Conservation (phyloP, 2,888 invertebrate species). For the Agrochola circellaris region DNA sequence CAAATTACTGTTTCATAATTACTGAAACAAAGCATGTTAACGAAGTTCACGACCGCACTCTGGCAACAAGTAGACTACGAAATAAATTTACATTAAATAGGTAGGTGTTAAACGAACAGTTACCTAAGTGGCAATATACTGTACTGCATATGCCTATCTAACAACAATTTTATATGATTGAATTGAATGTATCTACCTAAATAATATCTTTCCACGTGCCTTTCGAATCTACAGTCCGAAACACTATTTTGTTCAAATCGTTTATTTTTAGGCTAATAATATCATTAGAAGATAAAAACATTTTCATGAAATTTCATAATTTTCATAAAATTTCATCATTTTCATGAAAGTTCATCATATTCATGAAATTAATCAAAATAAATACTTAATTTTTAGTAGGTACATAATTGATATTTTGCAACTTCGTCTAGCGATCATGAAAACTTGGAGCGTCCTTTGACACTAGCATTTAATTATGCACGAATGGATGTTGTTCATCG, state of each 20-base stretch:
- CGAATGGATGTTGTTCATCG: constrained; percentile 31
- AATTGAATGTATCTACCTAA: constrained; percentile 1
- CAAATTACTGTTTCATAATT: constrained; percentile 30
- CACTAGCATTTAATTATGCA: constrained; percentile 22
- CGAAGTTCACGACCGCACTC: constrained; percentile 60
- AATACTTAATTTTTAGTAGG: neutral
- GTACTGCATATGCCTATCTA: neutral
- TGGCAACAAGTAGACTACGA: constrained; percentile 40
- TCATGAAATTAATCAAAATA: neutral
- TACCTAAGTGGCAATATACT: neutral
- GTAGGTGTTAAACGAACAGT: neutral
- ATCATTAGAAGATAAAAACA: neutral
- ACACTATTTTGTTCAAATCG: neutral
- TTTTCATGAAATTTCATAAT: neutral
- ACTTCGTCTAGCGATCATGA: neutral
- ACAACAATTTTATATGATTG: neutral
- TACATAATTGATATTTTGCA: neutral
- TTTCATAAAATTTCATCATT: neutral
- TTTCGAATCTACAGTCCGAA: neutral
- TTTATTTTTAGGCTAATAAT: neutral
- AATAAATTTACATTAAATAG: constrained; percentile 35
- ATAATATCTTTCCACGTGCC: constrained; percentile 1
- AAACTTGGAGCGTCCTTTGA: constrained; percentile 1
- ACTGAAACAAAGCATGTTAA: constrained; percentile 58
- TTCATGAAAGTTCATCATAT: neutral